Evolutionary conservation across 2,113 vertebrate species (phyloP).

Genomic region (Steatornis caripensis): DNA sequence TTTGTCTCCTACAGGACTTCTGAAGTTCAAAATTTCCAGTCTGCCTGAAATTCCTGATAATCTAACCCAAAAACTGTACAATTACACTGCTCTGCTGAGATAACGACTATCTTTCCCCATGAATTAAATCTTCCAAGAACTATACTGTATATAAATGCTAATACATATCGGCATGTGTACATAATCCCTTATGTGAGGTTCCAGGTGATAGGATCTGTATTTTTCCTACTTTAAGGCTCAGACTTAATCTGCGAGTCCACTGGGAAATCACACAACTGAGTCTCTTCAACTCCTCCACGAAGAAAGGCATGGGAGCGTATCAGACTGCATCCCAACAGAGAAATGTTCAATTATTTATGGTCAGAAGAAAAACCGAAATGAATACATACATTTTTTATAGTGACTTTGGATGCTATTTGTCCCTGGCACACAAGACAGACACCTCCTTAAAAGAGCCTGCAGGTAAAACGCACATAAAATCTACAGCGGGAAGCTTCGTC

Average conservation of each 20-base stretch:
- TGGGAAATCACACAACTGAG: background rate
- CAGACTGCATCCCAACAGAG: constrained; percentile 9
- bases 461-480: background rate
- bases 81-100: background rate
- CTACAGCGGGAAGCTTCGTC: background rate
- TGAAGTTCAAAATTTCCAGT: background rate
- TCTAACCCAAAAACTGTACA: background rate
- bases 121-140: background rate
- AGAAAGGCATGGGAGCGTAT: background rate
- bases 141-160: background rate
- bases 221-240: background rate
- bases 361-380: background rate
- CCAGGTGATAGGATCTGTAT: background rate
- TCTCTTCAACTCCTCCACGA: background rate
- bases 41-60: background rate
- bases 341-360: constrained; percentile 18
- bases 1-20: background rate
- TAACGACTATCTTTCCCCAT: background rate
- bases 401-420: background rate
- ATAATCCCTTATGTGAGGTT: background rate
- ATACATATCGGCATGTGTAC: background rate
- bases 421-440: background rate
- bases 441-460: background rate
- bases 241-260: background rate
- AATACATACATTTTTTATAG: background rate